phyloP scores from a whole-genome alignment of 64 coral and sea anemone species.

The Catalaphyllia jardinei region DNA sequence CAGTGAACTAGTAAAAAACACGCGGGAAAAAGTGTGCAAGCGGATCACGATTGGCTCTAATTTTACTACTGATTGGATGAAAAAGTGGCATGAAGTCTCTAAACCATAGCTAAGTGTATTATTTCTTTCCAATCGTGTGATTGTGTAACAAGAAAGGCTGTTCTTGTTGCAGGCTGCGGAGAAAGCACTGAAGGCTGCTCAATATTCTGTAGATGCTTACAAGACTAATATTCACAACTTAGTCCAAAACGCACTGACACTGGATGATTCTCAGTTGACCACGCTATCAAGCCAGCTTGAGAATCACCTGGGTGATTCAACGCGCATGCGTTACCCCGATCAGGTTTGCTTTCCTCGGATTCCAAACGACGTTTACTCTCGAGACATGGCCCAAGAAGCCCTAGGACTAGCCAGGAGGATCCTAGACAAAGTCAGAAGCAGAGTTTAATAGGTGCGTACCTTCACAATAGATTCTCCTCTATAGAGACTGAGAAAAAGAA shows the following conservation, averaged over 20 bases:
- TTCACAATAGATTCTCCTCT: too few relatives aligned
- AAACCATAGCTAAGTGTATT: too few relatives aligned
- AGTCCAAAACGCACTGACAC: constrained; percentile 33
- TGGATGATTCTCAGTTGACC: constrained; percentile 39
- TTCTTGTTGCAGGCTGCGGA: constrained; percentile 63
- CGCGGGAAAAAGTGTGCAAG: too few relatives aligned
- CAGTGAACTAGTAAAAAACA: too few relatives aligned
- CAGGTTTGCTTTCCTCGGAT: constrained; percentile 51
- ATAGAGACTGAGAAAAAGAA: too few relatives aligned
- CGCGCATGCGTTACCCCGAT: constrained; percentile 80
- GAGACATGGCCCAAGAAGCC: constrained; percentile 31
- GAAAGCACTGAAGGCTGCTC: constrained; percentile 78
- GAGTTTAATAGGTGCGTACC: not conserved
- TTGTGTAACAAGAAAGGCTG: not conserved
- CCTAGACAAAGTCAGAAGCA: constrained; percentile 17
- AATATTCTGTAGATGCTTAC: constrained; percentile 59
- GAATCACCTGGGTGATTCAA: constrained; percentile 44
- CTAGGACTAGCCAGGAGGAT: constrained; percentile 36
- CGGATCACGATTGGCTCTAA: too few relatives aligned
- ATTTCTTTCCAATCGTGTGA: not conserved
- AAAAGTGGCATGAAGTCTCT: too few relatives aligned
- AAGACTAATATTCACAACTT: constrained; percentile 69
- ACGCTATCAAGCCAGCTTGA: constrained; percentile 30
- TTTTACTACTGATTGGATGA: too few relatives aligned
- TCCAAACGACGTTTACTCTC: constrained; percentile 66